Conservation (phyloP, 2,113 vertebrate genomes). For the Sula dactylatra region DNA sequence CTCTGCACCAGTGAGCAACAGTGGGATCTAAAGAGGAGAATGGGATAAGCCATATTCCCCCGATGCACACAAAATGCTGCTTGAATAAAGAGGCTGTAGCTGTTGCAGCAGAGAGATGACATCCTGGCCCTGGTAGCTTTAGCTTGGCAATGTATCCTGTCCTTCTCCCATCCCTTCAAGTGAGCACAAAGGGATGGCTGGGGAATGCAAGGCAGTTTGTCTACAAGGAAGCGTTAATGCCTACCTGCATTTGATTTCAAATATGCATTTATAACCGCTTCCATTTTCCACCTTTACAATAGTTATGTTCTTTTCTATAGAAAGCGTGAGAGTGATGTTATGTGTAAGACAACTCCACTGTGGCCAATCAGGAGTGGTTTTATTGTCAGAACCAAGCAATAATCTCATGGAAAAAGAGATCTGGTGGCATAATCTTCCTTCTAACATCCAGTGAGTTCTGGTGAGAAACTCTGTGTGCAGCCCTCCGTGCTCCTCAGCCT, state of each 20-base stretch:
- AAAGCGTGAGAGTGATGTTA: background rate
- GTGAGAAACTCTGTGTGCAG: background rate
- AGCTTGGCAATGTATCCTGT: background rate
- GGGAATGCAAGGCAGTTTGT: background rate
- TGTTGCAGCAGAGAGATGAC: background rate
- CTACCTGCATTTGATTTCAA: background rate
- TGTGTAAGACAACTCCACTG: background rate
- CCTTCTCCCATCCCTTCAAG: background rate
- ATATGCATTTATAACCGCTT: background rate
- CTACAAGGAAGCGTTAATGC: background rate
- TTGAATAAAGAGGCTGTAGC: background rate
- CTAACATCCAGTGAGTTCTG: background rate
- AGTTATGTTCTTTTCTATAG: background rate
- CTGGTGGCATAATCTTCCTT: background rate
- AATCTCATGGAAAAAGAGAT: background rate
- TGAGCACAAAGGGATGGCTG: background rate
- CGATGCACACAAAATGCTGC: background rate
- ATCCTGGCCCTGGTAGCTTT: background rate
- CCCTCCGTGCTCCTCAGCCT: background rate
- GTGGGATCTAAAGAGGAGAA: background rate
- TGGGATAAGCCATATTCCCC: background rate
- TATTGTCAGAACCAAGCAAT: background rate
- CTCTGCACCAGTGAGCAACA: rapidly evolving
- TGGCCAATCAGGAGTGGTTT: background rate
- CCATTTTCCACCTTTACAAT: background rate